Conservation (phyloP, 2,113 vertebrate genomes). For the Solenodon paradoxus region DNA sequence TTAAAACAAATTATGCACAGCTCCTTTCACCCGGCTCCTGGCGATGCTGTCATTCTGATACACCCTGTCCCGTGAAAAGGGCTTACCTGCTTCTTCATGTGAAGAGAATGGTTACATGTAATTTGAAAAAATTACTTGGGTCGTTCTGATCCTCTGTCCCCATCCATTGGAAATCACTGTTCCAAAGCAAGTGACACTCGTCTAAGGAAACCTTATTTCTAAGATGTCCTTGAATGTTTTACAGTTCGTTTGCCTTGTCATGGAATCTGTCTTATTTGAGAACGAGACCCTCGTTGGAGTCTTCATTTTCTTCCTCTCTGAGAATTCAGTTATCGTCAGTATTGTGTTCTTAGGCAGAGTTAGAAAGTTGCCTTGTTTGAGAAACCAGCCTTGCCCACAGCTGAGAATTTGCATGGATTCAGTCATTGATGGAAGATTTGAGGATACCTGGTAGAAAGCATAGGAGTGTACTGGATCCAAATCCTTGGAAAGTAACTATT, state of each 20-base stretch:
- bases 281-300: neutral
- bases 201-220: neutral
- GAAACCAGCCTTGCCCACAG: neutral
- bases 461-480: neutral
- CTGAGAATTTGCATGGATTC: neutral
- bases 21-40: neutral
- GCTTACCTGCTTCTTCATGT: neutral
- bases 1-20: neutral
- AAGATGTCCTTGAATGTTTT: neutral
- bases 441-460: neutral
- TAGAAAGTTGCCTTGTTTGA: neutral
- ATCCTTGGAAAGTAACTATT: neutral
- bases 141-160: neutral
- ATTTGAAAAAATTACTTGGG: neutral
- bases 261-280: neutral
- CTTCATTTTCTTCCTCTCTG: constrained; percentile 16
- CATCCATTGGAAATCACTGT: neutral
- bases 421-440: neutral
- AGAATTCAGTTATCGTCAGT: neutral
- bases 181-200: neutral
- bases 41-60: neutral
- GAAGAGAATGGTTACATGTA: neutral
- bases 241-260: neutral
- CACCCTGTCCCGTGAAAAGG: neutral
- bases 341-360: neutral